Evolutionary conservation across 2,888 invertebrate genomes (phyloP).

Genomic region (Asteroscopus sphinx): DNA sequence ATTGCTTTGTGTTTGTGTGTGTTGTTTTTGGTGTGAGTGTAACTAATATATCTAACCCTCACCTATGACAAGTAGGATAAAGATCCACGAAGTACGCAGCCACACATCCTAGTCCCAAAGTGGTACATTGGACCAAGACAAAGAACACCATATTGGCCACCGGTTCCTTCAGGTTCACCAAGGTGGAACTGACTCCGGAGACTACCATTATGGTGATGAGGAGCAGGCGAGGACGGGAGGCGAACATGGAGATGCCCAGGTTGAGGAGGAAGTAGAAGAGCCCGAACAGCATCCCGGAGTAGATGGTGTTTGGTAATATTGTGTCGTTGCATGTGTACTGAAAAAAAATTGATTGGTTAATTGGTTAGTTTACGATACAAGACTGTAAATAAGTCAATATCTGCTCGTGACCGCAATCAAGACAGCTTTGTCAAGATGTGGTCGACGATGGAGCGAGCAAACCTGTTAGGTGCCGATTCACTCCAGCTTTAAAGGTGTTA

Average conservation of each 20-base stretch:
- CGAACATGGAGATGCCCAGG: conserved; percentile 78
- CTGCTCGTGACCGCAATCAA: no score
- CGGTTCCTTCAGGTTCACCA: conserved; percentile 81
- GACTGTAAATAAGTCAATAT: no score
- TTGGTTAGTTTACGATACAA: no score
- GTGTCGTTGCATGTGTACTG: conserved; percentile 68
- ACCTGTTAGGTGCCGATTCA: no score
- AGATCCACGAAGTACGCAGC: conserved; percentile 73
- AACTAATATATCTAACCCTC: conserved; percentile 13
- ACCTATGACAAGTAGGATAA: conserved; percentile 77
- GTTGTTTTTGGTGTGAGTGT: no score
- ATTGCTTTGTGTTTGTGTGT: no score
- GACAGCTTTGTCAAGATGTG: no score
- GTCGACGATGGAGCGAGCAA: no score
- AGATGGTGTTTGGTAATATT: conserved; percentile 88
- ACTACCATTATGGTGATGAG: conserved; percentile 78
- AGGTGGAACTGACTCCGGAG: conserved; percentile 85
- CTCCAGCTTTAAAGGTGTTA: no score
- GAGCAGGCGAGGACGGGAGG: conserved; percentile 84
- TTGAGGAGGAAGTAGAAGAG: conserved; percentile 88
- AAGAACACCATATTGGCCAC: conserved; percentile 70
- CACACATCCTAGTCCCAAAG: conserved; percentile 67
- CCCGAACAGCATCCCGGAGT: conserved; percentile 90
- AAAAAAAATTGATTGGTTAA: no score
- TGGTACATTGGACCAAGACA: conserved; percentile 66